These are phyloP conservation scores for Dipus sagitta DNA, from an alignment of 2,797 vertebrate species.

Conservation along the genomic window DNA sequence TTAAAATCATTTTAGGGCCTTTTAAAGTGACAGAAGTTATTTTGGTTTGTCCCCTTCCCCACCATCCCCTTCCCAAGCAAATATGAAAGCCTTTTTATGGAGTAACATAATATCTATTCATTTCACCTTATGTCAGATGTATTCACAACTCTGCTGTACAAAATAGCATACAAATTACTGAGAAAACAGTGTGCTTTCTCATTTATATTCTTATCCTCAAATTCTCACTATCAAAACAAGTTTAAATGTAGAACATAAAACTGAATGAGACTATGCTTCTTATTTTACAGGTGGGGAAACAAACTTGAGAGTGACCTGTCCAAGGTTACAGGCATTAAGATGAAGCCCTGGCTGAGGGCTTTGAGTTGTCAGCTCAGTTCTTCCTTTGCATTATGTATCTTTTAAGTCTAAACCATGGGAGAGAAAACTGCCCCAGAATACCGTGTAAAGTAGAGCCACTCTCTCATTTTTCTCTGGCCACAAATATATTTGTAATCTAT, in stretches of 20 bases:
- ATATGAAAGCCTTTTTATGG: slow-evolving; percentile 66
- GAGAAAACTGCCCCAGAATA: slow-evolving; percentile 18
- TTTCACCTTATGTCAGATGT: slow-evolving; percentile 73
- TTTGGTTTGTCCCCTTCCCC: slow-evolving; percentile 62
- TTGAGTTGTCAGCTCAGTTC: slow-evolving; percentile 19
- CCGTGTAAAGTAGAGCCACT: neutral
- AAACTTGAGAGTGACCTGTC: neutral
- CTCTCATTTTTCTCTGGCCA: slow-evolving; percentile 45
- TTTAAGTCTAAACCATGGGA: slow-evolving; percentile 2
- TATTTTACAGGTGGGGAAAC: slow-evolving; percentile 70
- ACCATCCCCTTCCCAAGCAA: slow-evolving; percentile 56
- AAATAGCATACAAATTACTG: slow-evolving; percentile 74
- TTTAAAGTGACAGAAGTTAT: slow-evolving; percentile 60
- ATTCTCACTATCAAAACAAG: slow-evolving; percentile 60
- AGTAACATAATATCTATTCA: slow-evolving; percentile 76
- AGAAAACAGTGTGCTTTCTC: slow-evolving; percentile 65
- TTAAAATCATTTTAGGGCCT: slow-evolving; percentile 24
- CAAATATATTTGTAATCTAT: slow-evolving; percentile 37
- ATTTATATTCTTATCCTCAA: slow-evolving; percentile 73
- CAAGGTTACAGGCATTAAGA: slow-evolving; percentile 35
- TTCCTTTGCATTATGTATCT: neutral
- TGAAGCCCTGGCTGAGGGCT: neutral
- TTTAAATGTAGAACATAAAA: slow-evolving; percentile 72
- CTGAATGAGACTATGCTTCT: neutral
- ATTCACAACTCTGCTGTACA: slow-evolving; percentile 69